Percentiles rank a stretch among this genome's conserved stretches.
phyloP scores from a whole-genome alignment of 1,140 invertebrate species.

The Pemphigus obesinymphae region DNA sequence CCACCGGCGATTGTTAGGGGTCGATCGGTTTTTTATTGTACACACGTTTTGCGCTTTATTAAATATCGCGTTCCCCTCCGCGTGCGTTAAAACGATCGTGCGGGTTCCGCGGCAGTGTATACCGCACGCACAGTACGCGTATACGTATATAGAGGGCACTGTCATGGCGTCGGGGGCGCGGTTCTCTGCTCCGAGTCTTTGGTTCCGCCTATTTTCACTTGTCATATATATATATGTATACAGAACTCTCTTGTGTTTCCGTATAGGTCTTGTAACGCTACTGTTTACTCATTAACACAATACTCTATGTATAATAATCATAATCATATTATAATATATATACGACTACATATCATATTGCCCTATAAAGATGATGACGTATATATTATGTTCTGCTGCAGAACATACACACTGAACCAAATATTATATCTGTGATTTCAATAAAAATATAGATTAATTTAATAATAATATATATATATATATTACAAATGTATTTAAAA shows the following conservation, averaged over 20 bases:
- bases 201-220: conserved; percentile 32
- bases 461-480: too few species aligned
- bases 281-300: conserved; percentile 19
- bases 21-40: conserved; percentile 36
- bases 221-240: background rate
- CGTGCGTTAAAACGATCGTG: conserved; percentile 21
- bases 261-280: background rate
- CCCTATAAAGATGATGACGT: too few species aligned
- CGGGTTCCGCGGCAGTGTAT: background rate
- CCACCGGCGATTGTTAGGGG: conserved; percentile 9
- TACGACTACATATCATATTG: too few species aligned
- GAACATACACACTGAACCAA: too few species aligned
- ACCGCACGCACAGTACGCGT: background rate
- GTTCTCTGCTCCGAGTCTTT: background rate
- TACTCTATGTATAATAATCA: background rate
- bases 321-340: too few species aligned
- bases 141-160: background rate
- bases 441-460: too few species aligned
- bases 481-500: too few species aligned
- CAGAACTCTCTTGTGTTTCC: background rate
- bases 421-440: too few species aligned
- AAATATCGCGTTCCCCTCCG: background rate
- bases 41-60: conserved; percentile 33
- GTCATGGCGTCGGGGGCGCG: conserved; percentile 40
- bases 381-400: too few species aligned